Base-by-base conservation (phyloP, 2,888 invertebrate species). In the Palloptera scutellata region DNA sequence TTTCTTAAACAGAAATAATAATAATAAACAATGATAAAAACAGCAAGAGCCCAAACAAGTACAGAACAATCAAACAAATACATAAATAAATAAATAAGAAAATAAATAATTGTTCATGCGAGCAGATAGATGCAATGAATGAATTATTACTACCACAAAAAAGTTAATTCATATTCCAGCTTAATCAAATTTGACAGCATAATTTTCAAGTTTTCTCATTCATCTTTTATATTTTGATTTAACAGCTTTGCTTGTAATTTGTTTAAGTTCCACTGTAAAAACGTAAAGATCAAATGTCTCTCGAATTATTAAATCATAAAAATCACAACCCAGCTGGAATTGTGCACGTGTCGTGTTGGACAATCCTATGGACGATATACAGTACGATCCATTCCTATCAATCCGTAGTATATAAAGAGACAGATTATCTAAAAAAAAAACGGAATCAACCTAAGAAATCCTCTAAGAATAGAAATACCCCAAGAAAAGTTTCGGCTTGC, bases 121-220 rank as follows among this genome's bases (percentile, higher is more conserved):
- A n/a, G n/a, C n/a, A 45, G 1, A 60, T 9, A 42, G 43, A 41
- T 12, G 11, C 13, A 13, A 60, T n/a, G 42, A n/a, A 43, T 15
- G 17, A 30, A 41, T 30, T 41, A 53, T 19, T 51, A 62, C 10
- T 42, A 17, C 30, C 48, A 62, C 45, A 51, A 61, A 48, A 48
- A 5, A 8, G 10, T 48, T 15, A 48, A 48, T 15, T 48, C 48
- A 66, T 75, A 76, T 76, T 73, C 71, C 72, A 76, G 74, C 76
- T 75, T 78, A 79, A 79, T 78, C 78, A 79, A 77, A 77, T 69
- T 69, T 78, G 79, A 78, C 78, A 73, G 74, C 72, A 75, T 73
- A 74, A 77, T 76, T 75, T 65, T 74, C 76, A 52, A 63, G 64
- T 68, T n/a, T n/a, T n/a, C n/a, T 68, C 68, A 70, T 69, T 63